phyloP scores from a whole-genome alignment of 2,888 invertebrate genomes.

The Balanococcus diminutus region DNA sequence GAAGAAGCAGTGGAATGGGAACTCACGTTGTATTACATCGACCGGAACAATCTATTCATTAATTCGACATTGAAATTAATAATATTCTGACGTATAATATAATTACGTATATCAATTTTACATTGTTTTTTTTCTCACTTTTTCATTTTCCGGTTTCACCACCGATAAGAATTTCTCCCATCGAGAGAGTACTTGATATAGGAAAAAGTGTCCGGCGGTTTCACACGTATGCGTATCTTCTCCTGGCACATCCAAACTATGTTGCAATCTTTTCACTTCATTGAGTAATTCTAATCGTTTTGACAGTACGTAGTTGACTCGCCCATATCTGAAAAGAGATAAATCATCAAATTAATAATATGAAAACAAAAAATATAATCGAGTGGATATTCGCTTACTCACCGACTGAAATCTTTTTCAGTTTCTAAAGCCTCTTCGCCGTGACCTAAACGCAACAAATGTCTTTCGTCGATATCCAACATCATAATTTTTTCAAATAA shows the following conservation, averaged over 20 bases:
- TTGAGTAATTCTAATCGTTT: slow-evolving; percentile 87
- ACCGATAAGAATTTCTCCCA: slow-evolving; percentile 86
- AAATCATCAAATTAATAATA: too few relatives aligned
- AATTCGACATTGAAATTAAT: not conserved
- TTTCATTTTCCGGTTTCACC: slow-evolving; percentile 65
- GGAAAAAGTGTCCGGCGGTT: slow-evolving; percentile 96
- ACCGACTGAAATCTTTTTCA: slow-evolving; percentile 96
- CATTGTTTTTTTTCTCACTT: slow-evolving; percentile 59
- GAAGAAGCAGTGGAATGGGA: slow-evolving; percentile 95
- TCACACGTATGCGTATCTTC: slow-evolving; percentile 97
- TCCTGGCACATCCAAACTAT: slow-evolving; percentile 81
- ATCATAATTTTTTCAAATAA: slow-evolving; percentile 99
- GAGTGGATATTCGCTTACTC: slow-evolving; percentile 15
- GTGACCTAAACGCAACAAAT: slow-evolving; percentile 95
- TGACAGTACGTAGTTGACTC: slow-evolving; percentile 96
- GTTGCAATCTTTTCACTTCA: slow-evolving; percentile 86
- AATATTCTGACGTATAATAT: not conserved
- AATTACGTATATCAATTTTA: not conserved
- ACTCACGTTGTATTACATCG: slow-evolving; percentile 74
- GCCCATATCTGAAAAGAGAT: slow-evolving; percentile 75
- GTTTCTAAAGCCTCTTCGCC: slow-evolving; percentile 98
- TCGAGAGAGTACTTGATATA: slow-evolving; percentile 88
- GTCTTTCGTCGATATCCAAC: slow-evolving; percentile 96
- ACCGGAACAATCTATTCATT: slow-evolving; percentile 61
- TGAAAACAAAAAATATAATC: too few relatives aligned